Evolutionary conservation across 2,888 invertebrate genomes (phyloP).

Genomic region (Lamellibrachia satsuma): DNA sequence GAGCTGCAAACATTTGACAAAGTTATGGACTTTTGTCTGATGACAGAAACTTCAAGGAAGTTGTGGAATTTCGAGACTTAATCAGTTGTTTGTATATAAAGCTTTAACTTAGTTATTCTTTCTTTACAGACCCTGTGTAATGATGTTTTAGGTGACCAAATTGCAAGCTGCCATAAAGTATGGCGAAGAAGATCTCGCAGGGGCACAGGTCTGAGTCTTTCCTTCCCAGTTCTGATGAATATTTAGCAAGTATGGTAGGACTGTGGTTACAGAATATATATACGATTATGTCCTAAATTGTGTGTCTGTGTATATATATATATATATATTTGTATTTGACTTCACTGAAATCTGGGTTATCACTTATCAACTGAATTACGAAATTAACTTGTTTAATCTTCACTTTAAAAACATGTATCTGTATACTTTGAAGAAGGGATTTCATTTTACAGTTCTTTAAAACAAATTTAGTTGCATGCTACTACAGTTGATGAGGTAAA

Average conservation of each 20-base stretch:
- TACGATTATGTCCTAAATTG: too few relatives aligned
- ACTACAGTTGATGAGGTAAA: background rate
- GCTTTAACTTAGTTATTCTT: background rate
- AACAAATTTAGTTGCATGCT: background rate
- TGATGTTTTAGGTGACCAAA: slow-evolving; percentile 74
- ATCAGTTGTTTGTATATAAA: background rate
- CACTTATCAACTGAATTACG: background rate
- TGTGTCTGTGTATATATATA: background rate
- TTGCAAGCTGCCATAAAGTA: slow-evolving; percentile 90
- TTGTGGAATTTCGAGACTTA: too few relatives aligned
- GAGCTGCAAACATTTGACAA: too few relatives aligned
- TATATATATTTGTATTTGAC: background rate
- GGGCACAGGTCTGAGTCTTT: slow-evolving; percentile 74
- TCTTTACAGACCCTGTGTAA: background rate
- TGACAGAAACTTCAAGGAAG: too few relatives aligned
- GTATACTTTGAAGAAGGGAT: background rate
- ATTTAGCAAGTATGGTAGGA: background rate
- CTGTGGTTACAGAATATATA: background rate
- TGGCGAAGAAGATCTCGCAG: slow-evolving; percentile 86
- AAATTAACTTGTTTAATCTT: slow-evolving; percentile 20
- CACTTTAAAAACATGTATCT: background rate
- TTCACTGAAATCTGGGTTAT: background rate
- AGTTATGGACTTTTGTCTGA: too few relatives aligned
- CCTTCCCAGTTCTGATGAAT: too few relatives aligned
- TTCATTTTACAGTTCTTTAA: background rate